Percentiles rank a stretch among this genome's conserved stretches.
These are phyloP conservation scores for Phengaris alcon DNA, from an alignment of 2,888 invertebrate species.

Conservation along the genomic window DNA sequence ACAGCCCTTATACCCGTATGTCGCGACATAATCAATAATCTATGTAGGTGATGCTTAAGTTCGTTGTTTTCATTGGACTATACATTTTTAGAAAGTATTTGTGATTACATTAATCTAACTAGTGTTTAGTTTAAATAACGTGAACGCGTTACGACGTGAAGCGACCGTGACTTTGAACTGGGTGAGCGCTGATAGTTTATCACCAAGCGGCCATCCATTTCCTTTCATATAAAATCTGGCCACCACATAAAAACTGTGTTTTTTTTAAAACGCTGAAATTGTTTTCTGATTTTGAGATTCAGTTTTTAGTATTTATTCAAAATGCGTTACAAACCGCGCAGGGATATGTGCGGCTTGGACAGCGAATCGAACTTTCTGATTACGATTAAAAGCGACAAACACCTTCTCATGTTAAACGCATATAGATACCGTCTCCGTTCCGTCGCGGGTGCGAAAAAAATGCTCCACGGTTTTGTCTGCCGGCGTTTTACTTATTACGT, in stretches of 20 bases:
- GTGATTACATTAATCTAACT: background rate
- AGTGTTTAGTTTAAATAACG: background rate
- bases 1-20: background rate
- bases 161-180: slow-evolving; percentile 11
- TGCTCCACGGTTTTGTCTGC: too few species aligned
- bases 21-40: background rate
- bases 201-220: background rate
- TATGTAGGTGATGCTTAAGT: background rate
- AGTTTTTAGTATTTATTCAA: too few species aligned
- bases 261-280: too few species aligned
- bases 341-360: too few species aligned
- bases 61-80: background rate
- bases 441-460: too few species aligned
- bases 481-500: too few species aligned
- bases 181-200: background rate
- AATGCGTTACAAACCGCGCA: too few species aligned
- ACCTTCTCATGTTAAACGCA: too few species aligned
- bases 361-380: too few species aligned
- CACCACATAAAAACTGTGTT: background rate
- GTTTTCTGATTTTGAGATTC: too few species aligned
- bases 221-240: background rate
- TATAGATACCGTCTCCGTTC: too few species aligned
- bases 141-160: background rate
- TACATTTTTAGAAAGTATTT: slow-evolving; percentile 2
- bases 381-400: too few species aligned